A percentile compares a stretch with the other conserved stretches of the same genome.
These are phyloP conservation scores for Biston stratarius DNA, from an alignment of 2,888 invertebrate species.

Conservation along the genomic window DNA sequence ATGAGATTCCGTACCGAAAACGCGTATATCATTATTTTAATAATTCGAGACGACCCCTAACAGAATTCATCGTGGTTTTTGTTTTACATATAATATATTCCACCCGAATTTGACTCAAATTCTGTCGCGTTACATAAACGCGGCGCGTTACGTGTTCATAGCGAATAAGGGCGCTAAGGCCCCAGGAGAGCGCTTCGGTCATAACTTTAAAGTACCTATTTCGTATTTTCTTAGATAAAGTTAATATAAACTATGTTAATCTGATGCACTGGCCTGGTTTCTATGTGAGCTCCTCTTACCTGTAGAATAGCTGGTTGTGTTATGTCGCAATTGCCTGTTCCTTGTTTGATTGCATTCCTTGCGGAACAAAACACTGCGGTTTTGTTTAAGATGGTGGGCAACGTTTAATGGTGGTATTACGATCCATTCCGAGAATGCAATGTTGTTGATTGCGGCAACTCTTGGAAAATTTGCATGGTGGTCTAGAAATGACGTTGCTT, in stretches of 20 bases:
- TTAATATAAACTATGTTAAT: neutral
- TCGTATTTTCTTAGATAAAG: too few relatives aligned
- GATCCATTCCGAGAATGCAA: slow-evolving; percentile 8
- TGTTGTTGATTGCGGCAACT: slow-evolving; percentile 9
- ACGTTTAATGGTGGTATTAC: slow-evolving; percentile 21
- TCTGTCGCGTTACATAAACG: too few relatives aligned
- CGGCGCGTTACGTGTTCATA: too few relatives aligned
- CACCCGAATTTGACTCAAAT: too few relatives aligned
- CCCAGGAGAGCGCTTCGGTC: too few relatives aligned
- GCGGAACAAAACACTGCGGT: slow-evolving; percentile 42
- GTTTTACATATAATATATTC: too few relatives aligned
- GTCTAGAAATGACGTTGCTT: neutral
- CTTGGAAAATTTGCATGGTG: slow-evolving; percentile 1
- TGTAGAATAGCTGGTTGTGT: slow-evolving; percentile 18
- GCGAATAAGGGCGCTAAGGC: too few relatives aligned
- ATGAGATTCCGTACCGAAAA: too few relatives aligned
- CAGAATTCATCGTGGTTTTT: too few relatives aligned
- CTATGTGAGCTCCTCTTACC: slow-evolving; percentile 13
- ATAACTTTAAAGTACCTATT: too few relatives aligned
- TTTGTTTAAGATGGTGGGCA: slow-evolving; percentile 29
- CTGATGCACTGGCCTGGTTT: slow-evolving; percentile 4
- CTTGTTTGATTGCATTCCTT: slow-evolving; percentile 39
- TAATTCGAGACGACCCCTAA: too few relatives aligned
- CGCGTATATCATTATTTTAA: too few relatives aligned
- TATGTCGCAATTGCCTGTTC: slow-evolving; percentile 32